Evolutionary conservation across 2,797 vertebrate species (phyloP), one percentile per base, ranked within the genome.

Genomic region (Hipposideros larvatus): DNA sequence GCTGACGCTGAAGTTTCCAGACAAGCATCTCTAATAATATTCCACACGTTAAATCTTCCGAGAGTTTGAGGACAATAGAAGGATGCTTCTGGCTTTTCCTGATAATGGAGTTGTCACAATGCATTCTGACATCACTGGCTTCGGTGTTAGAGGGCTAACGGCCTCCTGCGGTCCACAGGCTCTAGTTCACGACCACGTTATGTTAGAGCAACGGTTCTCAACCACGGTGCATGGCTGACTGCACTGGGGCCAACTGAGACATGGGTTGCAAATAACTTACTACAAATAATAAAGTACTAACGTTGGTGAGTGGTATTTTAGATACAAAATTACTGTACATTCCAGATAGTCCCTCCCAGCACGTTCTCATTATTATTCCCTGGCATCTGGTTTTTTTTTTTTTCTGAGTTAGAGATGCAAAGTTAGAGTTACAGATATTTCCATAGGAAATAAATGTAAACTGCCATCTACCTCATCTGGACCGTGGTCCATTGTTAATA

Each of bases 31-130:
- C 37, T n/a, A 2, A 59, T 57, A 51, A 11, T 65, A 31, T 43
- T 71, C 31, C 41, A 43, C 53, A 41, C 19, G 61, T 43, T 83
- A 51, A 91, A 73, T 80, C 77, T 90, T 74, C 53, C 57, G 55
- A 51, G 57, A 65, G 71, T 86, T n/a, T 48, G 26, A 88, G 78
- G 46, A 79, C n/a, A 86, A 70, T 4, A 78, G 41, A 71, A 91
- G 86, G 24, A 28, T 77, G n/a, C 73, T 86, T 74, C 93, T 93
- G 82, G 43, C 41, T 83, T 91, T 87, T 34, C 70, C 73, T 70
- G 46, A 71, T 37, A n/a, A 34, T 68, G 66, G 86, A 78, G 79
- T 74, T 91, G 46, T 80, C 41, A 43, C 68, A 82, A 74, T 74
- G 83, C 65, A 82, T 86, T 68, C 87, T 43, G 65, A 89, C 85